A percentile compares a stretch with the other conserved stretches of the same genome.
Evolutionary conservation across 1,140 invertebrate species (phyloP).

Genomic region (Agrypnia vestita): DNA sequence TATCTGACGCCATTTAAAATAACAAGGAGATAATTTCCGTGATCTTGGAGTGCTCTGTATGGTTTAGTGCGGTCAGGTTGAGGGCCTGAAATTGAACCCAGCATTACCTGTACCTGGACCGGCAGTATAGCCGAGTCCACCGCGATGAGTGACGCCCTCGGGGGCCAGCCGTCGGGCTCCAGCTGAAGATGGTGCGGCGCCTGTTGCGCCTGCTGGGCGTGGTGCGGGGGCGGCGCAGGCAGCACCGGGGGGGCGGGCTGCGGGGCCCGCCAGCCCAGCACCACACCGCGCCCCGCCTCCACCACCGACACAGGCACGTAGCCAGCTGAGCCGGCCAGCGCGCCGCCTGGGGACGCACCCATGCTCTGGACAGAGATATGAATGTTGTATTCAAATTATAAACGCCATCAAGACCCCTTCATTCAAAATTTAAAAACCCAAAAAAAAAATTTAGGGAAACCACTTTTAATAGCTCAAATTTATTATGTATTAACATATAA

Average conservation of each 20-base stretch:
- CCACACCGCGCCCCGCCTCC: slow-evolving; percentile 61
- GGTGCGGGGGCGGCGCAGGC: slow-evolving; percentile 62
- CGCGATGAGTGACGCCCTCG: slow-evolving; percentile 54
- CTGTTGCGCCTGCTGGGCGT: slow-evolving; percentile 7
- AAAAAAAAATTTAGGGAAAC: too few relatives aligned
- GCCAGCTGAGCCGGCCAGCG: slow-evolving; percentile 52
- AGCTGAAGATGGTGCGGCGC: slow-evolving; percentile 63
- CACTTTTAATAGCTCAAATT: too few relatives aligned
- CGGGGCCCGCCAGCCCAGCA: slow-evolving; percentile 70
- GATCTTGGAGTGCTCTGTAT: too few relatives aligned
- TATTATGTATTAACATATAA: too few relatives aligned
- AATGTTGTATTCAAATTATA: too few relatives aligned
- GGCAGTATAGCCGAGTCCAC: slow-evolving; percentile 58
- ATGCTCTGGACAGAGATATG: slow-evolving; percentile 50
- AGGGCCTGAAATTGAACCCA: too few relatives aligned
- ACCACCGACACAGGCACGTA: slow-evolving; percentile 61
- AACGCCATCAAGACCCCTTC: too few relatives aligned
- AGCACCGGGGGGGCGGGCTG: slow-evolving; percentile 62
- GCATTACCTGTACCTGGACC: slow-evolving; percentile 50
- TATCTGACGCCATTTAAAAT: too few relatives aligned
- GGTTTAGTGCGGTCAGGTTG: too few relatives aligned
- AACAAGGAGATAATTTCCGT: too few relatives aligned
- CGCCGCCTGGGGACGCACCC: slow-evolving; percentile 58
- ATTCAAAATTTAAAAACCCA: too few relatives aligned
- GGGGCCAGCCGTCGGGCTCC: slow-evolving; percentile 54